These are phyloP conservation scores for Conistra vaccinii DNA, from an alignment of 2,888 invertebrate genomes.

Conservation along the genomic window DNA sequence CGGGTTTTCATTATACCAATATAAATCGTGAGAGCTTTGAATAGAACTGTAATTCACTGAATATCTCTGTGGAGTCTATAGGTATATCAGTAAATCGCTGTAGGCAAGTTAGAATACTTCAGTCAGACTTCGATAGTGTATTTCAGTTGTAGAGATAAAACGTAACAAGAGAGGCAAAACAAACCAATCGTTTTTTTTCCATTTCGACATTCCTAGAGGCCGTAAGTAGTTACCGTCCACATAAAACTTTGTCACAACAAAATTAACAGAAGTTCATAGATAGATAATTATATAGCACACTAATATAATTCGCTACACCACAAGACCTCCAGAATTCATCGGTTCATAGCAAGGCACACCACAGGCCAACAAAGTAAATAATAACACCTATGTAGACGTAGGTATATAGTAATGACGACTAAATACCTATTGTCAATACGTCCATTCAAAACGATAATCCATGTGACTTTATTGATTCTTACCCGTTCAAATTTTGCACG, in stretches of 20 bases:
- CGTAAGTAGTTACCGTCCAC: not conserved
- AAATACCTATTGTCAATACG: conserved; percentile 45
- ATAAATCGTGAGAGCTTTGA: conserved; percentile 24
- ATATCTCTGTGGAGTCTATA: conserved; percentile 2
- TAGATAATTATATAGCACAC: not conserved
- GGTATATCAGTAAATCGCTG: not conserved
- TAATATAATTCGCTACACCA: not conserved
- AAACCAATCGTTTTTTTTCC: not conserved
- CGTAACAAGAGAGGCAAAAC: not conserved
- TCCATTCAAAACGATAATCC: conserved; percentile 18
- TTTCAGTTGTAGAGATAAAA: too few species aligned
- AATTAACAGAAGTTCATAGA: not conserved
- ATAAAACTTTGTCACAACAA: not conserved
- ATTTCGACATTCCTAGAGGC: not conserved
- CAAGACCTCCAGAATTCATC: not conserved
- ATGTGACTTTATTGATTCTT: conserved; percentile 33
- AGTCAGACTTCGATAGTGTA: not conserved
- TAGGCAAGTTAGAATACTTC: not conserved
- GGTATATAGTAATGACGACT: conserved; percentile 21
- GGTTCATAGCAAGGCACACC: conserved; percentile 8
- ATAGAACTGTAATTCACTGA: conserved; percentile 3
- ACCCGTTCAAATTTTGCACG: conserved; percentile 21
- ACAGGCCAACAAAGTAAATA: not conserved
- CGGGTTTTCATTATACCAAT: conserved; percentile 35
- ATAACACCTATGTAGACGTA: not conserved